Percentiles rank a stretch among this genome's conserved stretches.
These are phyloP conservation scores for Eufriesea mexicana DNA, from an alignment of 1,140 invertebrate species.

Conservation along the genomic window DNA sequence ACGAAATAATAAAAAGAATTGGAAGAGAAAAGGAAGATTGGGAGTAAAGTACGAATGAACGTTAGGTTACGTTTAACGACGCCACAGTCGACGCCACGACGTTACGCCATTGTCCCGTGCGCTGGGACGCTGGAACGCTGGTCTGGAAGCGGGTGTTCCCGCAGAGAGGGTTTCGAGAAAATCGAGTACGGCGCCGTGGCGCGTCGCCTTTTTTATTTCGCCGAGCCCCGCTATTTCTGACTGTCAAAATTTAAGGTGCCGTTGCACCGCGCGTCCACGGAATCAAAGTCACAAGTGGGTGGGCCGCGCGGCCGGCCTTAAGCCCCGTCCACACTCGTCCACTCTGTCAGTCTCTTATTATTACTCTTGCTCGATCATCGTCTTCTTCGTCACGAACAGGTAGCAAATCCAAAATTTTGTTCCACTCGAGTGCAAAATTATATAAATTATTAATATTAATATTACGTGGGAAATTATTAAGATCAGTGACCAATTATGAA, in stretches of 20 bases:
- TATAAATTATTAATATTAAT: too few species aligned
- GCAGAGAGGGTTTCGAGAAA: neutral
- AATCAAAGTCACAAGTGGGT: constrained; percentile 53
- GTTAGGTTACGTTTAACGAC: neutral
- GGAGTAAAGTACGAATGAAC: neutral
- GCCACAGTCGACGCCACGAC: neutral
- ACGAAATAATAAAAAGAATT: too few species aligned
- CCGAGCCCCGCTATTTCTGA: constrained; percentile 60
- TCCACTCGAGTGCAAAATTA: too few species aligned
- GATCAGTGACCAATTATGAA: too few species aligned
- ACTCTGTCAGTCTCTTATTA: too few species aligned
- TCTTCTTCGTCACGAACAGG: too few species aligned
- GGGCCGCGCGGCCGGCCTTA: neutral
- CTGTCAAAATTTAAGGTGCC: constrained; percentile 62
- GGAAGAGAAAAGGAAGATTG: too few species aligned
- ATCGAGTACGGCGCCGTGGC: neutral
- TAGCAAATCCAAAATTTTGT: too few species aligned
- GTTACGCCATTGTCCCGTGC: neutral
- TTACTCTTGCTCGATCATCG: too few species aligned
- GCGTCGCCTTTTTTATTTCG: constrained; percentile 9
- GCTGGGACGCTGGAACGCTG: neutral
- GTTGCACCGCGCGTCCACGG: constrained; percentile 56
- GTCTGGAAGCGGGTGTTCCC: neutral
- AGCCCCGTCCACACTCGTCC: neutral
- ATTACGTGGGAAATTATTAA: too few species aligned